Evolutionary conservation across 2,888 invertebrate genomes (phyloP).

Genomic region (Nemapogon koenigi): DNA sequence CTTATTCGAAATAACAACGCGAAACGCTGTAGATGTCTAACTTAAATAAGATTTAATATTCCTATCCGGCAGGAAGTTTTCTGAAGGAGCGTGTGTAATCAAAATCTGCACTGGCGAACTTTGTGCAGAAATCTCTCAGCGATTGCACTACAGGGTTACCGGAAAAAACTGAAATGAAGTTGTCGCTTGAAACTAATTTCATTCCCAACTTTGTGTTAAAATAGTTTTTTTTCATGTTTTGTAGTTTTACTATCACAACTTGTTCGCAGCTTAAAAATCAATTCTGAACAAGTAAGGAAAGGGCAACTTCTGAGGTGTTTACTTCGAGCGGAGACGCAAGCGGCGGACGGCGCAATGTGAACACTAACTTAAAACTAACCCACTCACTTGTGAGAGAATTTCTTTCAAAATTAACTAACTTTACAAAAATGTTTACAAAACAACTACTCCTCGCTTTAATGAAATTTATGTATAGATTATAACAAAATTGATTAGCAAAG

Average conservation of each 20-base stretch:
- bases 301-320: slow-evolving; percentile 50
- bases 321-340: slow-evolving; percentile 29
- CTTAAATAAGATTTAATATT: slow-evolving; percentile 66
- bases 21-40: slow-evolving; percentile 55
- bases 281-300: slow-evolving; percentile 45
- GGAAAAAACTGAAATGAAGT: slow-evolving; percentile 59
- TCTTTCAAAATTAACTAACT: slow-evolving; percentile 44
- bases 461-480: no score
- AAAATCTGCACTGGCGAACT: slow-evolving; percentile 58
- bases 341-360: slow-evolving; percentile 29
- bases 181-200: slow-evolving; percentile 63
- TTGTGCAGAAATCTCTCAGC: slow-evolving; percentile 49
- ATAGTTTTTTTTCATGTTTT: slow-evolving; percentile 52
- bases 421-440: slow-evolving; percentile 38
- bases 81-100: slow-evolving; percentile 62
- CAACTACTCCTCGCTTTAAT: slow-evolving; percentile 30
- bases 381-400: slow-evolving; percentile 26
- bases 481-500: no score
- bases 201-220: slow-evolving; percentile 56
- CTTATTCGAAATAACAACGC: slow-evolving; percentile 61
- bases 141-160: slow-evolving; percentile 46
- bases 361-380: slow-evolving; percentile 35
- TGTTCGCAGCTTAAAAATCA: slow-evolving; percentile 59
- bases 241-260: slow-evolving; percentile 36
- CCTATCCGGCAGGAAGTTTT: slow-evolving; percentile 56